Base-by-base conservation (phyloP, 35 echinoderm and acorn worm genomes). In the Apostichopus parvimensis region DNA sequence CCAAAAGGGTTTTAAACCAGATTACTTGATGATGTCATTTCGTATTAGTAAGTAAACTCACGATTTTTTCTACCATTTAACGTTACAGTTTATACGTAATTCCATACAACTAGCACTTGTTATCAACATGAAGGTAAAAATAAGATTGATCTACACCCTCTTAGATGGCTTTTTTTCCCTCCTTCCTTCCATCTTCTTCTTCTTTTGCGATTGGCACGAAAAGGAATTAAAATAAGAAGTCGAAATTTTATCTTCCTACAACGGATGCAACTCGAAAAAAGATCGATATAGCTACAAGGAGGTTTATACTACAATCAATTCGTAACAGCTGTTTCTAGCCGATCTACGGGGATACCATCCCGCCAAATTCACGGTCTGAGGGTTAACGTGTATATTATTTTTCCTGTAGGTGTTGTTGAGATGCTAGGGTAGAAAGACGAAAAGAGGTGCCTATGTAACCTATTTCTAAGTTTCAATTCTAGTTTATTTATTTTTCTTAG, bases 321-420 rank as follows among this genome's bases (percentile, higher is more conserved):
- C 15, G n/a, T 45, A 75, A 18, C 71, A 75, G 71, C 71, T 75
- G 71, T 75, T 75, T 75, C 71, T 22, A n/a, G 6, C 17, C 24
- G 71, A 75, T 75, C 2, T 18, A 75, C 71, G 12, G 17, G 13
- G 0, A 75, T 75, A 75, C 71, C 7, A 18, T 75, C 71, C 71
- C 17, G 71, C 71, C 71, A 75, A 75, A 75, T 75, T 75, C 71
- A 75, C 71, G 71, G 71, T 75, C 71, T 75, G 71, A 75, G 17
- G 71, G 71, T n/a, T 75, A 75, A 75, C 71, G 71, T 22, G 71
- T 22, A 75, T 75, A 75, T 75, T 75, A 75, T 75, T 75, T 75
- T 75, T 75, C 17, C 17, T 75, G 13, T n/a, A 18, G 71, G 12
- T 18, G 71, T 14, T 61, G 58, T 75, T 75, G 71, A n/a, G 71